Percentiles rank a stretch among this genome's conserved stretches.
These are phyloP conservation scores for Drosophila pegasa DNA, from an alignment of 2,888 invertebrate genomes.

Conservation along the genomic window DNA sequence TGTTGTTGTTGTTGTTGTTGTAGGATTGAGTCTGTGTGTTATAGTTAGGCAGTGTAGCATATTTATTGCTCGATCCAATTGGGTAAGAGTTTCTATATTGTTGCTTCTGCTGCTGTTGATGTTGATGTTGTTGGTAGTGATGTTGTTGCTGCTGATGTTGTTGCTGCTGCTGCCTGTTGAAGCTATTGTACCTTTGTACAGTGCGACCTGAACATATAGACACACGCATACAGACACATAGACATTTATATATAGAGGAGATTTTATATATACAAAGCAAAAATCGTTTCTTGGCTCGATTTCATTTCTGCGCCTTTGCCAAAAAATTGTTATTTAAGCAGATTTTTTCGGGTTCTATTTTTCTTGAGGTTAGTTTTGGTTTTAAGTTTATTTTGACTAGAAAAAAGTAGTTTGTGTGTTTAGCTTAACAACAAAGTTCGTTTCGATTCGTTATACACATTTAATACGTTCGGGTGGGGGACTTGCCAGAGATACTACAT, in stretches of 20 bases:
- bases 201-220: slow-evolving; percentile 69
- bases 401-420: slow-evolving; percentile 23
- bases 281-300: slow-evolving; percentile 1
- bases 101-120: slow-evolving; percentile 73
- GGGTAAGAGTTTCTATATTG: slow-evolving; percentile 82
- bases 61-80: slow-evolving; percentile 77
- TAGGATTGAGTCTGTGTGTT: slow-evolving; percentile 69
- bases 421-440: slow-evolving; percentile 37
- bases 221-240: slow-evolving; percentile 36
- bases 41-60: slow-evolving; percentile 58
- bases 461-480: not conserved
- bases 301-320: slow-evolving; percentile 7
- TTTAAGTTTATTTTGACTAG: slow-evolving; percentile 36
- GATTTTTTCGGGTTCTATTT: slow-evolving; percentile 2
- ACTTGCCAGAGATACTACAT: slow-evolving; percentile 22
- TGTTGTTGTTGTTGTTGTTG: slow-evolving; percentile 52
- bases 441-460: slow-evolving; percentile 12
- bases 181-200: slow-evolving; percentile 68
- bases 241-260: slow-evolving; percentile 17
- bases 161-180: slow-evolving; percentile 68
- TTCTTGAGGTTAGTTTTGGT: slow-evolving; percentile 16
- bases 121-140: slow-evolving; percentile 27
- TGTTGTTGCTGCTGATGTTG: slow-evolving; percentile 58
- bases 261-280: slow-evolving; percentile 13
- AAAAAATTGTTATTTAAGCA: slow-evolving; percentile 17